Base-by-base conservation (phyloP, 1,140 invertebrate species). In the Hesperophylax magnus region DNA sequence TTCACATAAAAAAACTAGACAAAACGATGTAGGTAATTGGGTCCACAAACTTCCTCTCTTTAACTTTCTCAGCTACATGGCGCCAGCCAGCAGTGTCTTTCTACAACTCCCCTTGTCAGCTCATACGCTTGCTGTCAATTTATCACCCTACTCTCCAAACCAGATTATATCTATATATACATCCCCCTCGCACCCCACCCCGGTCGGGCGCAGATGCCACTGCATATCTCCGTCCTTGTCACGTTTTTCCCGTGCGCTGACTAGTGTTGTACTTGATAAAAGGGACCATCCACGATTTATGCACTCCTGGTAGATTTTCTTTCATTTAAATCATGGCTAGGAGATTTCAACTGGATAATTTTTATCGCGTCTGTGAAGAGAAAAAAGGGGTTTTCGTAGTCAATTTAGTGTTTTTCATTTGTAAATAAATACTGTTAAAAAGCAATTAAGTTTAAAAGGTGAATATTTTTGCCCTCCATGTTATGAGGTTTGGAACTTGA, bases 121-220 rank as follows among this genome's bases (percentile, higher is more conserved):
- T 72, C 39, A 22, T 53, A 72, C 69, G 34, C 69, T 39, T 47
- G 39, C 54, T 34, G 52, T 76, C 72, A 76, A 76, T 76, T 76
- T 76, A 76, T 76, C 72, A 76, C 53, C 39, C 20, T 47, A 47
- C 52, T 54, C 72, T 56, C 52, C 52, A 22, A 52, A 34, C 47
- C 58, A 24, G 17, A 18, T 47, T 47, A 47, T 47, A 47, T 11
- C 11, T 47, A 47, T 14, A 47, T 18, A 14, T 27, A 47, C 54
- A 15, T 77, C 58, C 39, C 24, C 47, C n/a, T 61, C 75, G 27
- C 75, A n/a, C 75, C 18, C 75, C 2, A 2, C 17, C 56, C 1
- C 47, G 69, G 20, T 54, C 34, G 39, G 58, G 58, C 58, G 31
- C 34, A 72, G 39, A 72, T 72, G 18, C 20, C 47, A 47, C 39